Evolutionary conservation across 2,888 invertebrate genomes (phyloP).

Genomic region (Selenia dentaria): DNA sequence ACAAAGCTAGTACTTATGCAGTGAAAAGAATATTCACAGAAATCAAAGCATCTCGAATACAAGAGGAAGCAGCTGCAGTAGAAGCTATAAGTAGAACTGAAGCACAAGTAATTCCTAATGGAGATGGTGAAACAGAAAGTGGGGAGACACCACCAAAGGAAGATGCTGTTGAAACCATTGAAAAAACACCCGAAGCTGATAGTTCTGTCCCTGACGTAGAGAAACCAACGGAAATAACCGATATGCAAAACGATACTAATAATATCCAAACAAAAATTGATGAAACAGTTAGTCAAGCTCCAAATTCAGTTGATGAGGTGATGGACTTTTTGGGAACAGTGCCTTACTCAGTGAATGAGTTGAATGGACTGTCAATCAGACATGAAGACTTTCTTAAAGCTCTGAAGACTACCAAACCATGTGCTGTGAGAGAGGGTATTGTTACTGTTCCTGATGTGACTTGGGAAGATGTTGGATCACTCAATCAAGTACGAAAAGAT

Average conservation of each 20-base stretch:
- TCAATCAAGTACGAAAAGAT: constrained; percentile 94
- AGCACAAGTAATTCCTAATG: constrained; percentile 61
- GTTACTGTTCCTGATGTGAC: constrained; percentile 98
- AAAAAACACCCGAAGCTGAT: constrained; percentile 36
- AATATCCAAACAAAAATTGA: constrained; percentile 28
- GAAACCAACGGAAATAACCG: constrained; percentile 39
- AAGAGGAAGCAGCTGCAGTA: constrained; percentile 26
- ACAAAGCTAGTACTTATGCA: constrained; percentile 95
- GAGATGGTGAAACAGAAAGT: constrained; percentile 62
- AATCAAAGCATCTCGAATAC: constrained; percentile 49
- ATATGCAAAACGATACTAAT: constrained; percentile 38
- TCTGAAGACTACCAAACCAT: constrained; percentile 93
- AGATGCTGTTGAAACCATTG: constrained; percentile 43
- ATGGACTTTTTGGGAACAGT: constrained; percentile 87
- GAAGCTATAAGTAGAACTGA: constrained; percentile 42
- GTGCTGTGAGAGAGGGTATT: constrained; percentile 98
- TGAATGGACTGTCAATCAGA: constrained; percentile 87
- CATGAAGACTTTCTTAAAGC: constrained; percentile 92
- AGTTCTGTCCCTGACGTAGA: constrained; percentile 38
- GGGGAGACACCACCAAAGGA: constrained; percentile 25
- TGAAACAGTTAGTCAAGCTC: constrained; percentile 34
- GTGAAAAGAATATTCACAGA: constrained; percentile 86
- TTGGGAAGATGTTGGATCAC: constrained; percentile 98
- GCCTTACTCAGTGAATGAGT: constrained; percentile 86
- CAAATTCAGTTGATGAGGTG: constrained; percentile 77